Evolutionary conservation across 2,113 vertebrate species (phyloP).

Genomic region (Aythya baeri): DNA sequence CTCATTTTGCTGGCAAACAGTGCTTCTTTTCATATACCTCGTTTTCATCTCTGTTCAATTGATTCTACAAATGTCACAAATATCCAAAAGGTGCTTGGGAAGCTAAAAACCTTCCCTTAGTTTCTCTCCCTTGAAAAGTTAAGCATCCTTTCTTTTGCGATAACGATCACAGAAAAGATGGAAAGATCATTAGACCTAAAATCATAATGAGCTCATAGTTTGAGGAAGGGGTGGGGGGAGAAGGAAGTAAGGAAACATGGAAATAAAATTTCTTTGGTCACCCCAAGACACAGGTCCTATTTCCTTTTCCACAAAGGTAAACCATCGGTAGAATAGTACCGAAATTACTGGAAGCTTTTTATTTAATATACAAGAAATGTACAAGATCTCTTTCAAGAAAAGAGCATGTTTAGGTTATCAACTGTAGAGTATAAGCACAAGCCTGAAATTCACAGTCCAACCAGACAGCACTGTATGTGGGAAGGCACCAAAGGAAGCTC

Average conservation of each 20-base stretch:
- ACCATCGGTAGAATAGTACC: not conserved
- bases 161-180: not conserved
- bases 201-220: not conserved
- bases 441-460: not conserved
- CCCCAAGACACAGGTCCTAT: not conserved
- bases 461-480: not conserved
- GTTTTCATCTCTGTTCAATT: not conserved
- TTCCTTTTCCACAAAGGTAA: not conserved
- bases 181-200: not conserved
- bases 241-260: not conserved
- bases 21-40: not conserved
- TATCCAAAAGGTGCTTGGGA: not conserved
- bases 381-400: not conserved
- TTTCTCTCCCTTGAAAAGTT: not conserved
- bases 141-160: not conserved
- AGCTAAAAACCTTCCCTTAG: not conserved
- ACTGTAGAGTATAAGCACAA: not conserved
- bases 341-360: not conserved
- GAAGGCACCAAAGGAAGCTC: slow-evolving; percentile 15
- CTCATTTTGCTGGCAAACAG: slow-evolving; percentile 52
- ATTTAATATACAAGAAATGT: not conserved
- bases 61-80: not conserved
- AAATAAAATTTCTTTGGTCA: not conserved
- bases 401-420: not conserved
- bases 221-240: not conserved